Percentiles rank a stretch among this genome's conserved stretches.
Evolutionary conservation across 1,140 invertebrate species (phyloP).

Genomic region (Bombus confusus): DNA sequence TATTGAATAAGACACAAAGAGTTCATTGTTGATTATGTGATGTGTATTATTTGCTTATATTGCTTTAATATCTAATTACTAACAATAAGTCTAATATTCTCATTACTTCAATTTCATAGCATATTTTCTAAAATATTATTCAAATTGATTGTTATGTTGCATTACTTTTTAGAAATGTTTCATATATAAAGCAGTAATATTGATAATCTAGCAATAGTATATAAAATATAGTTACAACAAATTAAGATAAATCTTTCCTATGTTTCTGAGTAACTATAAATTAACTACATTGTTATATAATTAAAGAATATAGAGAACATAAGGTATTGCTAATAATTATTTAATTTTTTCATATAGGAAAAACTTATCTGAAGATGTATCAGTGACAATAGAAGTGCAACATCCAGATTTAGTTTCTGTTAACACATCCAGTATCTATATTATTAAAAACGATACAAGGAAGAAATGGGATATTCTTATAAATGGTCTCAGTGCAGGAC

Average conservation of each 20-base stretch:
- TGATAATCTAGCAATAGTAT: neutral
- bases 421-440: constrained; percentile 64
- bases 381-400: constrained; percentile 70
- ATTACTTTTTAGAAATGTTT: neutral
- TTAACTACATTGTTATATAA: constrained; percentile 69
- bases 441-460: constrained; percentile 31
- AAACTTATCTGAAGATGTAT: constrained; percentile 52
- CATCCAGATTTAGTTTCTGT: constrained; percentile 73
- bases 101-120: neutral
- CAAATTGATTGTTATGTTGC: neutral
- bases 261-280: neutral
- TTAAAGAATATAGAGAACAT: neutral
- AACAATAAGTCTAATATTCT: neutral
- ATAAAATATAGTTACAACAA: neutral
- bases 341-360: constrained; percentile 54
- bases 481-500: constrained; percentile 84
- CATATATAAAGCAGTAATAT: neutral
- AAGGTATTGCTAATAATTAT: neutral
- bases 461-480: constrained; percentile 82
- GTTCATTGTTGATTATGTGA: neutral
- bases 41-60: neutral
- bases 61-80: neutral
- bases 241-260: neutral
- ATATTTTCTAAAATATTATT: neutral
- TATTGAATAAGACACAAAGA: neutral